Percentiles rank a stretch among this genome's conserved stretches.
These are phyloP conservation scores for Dendrophyllia cribrosa DNA, from an alignment of 64 coral and sea anemone species.

Conservation along the genomic window DNA sequence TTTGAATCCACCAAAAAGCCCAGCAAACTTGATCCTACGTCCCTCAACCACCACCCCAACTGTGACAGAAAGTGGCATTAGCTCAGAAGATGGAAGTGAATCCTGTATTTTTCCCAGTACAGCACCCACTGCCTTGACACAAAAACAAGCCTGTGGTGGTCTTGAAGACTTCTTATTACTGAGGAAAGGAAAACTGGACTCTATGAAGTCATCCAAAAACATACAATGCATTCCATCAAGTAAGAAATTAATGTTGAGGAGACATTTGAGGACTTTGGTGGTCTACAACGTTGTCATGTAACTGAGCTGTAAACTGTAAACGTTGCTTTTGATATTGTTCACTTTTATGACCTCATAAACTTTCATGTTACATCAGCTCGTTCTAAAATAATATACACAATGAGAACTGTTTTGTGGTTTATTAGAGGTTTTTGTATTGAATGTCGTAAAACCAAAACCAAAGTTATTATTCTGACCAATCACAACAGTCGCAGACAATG, in stretches of 20 bases:
- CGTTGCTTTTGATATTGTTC: too few relatives aligned
- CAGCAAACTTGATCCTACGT: neutral
- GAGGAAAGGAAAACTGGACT: neutral
- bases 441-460: too few relatives aligned
- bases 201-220: neutral
- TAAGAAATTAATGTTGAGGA: neutral
- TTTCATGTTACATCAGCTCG: too few relatives aligned
- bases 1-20: neutral
- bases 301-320: too few relatives aligned
- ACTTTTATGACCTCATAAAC: too few relatives aligned
- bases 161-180: constrained; percentile 22
- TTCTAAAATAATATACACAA: too few relatives aligned
- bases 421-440: too few relatives aligned
- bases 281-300: too few relatives aligned
- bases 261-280: too few relatives aligned
- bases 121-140: neutral
- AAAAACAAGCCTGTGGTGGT: neutral
- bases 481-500: too few relatives aligned
- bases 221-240: neutral
- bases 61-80: neutral
- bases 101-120: neutral
- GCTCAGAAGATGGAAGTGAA: neutral
- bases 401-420: too few relatives aligned
- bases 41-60: neutral
- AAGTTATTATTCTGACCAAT: too few relatives aligned